phyloP scores from a whole-genome alignment of 2,888 invertebrate species.

The Mesorhabditis spiculigera region DNA sequence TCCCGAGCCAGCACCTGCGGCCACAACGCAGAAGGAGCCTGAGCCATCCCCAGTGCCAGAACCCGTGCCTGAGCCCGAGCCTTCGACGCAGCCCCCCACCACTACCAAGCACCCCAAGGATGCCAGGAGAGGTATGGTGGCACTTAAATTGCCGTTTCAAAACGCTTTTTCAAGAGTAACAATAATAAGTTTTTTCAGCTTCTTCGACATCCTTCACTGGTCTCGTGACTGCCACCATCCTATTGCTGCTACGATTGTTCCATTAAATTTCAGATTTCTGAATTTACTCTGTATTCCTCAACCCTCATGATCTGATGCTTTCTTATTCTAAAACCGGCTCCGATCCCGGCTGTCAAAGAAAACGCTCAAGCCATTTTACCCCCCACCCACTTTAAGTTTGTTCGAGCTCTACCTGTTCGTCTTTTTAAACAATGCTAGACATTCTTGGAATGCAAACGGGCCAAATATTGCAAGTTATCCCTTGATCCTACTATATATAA shows the following conservation, averaged over 20 bases:
- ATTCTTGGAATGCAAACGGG: constrained; percentile 2
- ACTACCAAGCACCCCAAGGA: too few species aligned
- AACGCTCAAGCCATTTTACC: constrained; percentile 1
- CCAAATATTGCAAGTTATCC: neutral
- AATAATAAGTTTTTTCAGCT: too few species aligned
- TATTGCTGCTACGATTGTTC: neutral
- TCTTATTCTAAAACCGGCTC: neutral
- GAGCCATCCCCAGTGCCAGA: neutral
- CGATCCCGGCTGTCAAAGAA: neutral
- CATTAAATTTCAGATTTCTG: neutral
- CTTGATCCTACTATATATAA: too few species aligned
- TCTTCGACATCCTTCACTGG: too few species aligned
- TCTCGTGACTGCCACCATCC: neutral
- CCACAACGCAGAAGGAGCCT: neutral
- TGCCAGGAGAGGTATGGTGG: too few species aligned
- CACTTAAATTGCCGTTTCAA: too few species aligned
- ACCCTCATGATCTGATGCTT: neutral
- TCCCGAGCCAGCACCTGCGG: constrained; percentile 23
- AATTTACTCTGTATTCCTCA: neutral
- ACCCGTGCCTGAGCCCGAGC: constrained; percentile 1
- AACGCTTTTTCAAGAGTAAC: too few species aligned
- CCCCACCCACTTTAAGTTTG: neutral
- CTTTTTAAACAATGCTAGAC: neutral
- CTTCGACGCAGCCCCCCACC: neutral
- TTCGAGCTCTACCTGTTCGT: neutral